Evolutionary conservation across 2,797 vertebrate species (phyloP).

Genomic region (Luscinia megarhynchos): DNA sequence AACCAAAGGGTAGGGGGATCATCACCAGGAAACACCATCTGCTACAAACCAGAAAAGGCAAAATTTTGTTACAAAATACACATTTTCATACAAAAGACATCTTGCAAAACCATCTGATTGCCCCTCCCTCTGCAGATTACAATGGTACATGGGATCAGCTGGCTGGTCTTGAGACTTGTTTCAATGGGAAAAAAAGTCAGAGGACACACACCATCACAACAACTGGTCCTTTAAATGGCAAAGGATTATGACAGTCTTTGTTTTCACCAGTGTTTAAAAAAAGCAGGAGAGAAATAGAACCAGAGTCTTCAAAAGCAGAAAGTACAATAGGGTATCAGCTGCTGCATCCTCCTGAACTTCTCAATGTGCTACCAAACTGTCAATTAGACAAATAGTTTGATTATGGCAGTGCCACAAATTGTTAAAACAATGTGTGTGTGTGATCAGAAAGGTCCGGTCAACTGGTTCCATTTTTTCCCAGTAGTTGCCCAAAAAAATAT

Average conservation of each 20-base stretch:
- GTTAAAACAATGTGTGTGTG: slow-evolving; percentile 29
- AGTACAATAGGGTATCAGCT: slow-evolving; percentile 17
- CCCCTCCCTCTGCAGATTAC: slow-evolving; percentile 65
- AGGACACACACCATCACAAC: slow-evolving; percentile 53
- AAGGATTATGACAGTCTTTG: slow-evolving; percentile 51
- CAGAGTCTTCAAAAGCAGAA: slow-evolving; percentile 34
- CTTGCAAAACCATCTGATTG: slow-evolving; percentile 72
- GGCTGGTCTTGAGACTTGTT: slow-evolving; percentile 31
- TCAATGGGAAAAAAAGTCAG: slow-evolving; percentile 45
- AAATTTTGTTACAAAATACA: slow-evolving; percentile 77
- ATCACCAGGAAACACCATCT: slow-evolving; percentile 63
- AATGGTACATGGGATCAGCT: slow-evolving; percentile 62
- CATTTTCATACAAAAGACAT: slow-evolving; percentile 78
- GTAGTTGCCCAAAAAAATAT: slow-evolving; percentile 14
- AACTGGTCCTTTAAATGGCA: slow-evolving; percentile 60
- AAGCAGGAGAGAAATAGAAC: slow-evolving; percentile 51
- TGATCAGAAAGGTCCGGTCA: slow-evolving; percentile 35
- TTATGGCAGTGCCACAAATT: slow-evolving; percentile 20
- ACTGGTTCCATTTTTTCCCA: slow-evolving; percentile 34
- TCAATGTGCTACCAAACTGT: slow-evolving; percentile 37
- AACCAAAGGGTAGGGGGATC: neutral
- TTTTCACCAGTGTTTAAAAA: slow-evolving; percentile 71
- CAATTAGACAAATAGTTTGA: slow-evolving; percentile 32
- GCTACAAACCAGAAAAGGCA: slow-evolving; percentile 71
- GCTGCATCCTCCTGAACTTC: slow-evolving; percentile 61